These are phyloP conservation scores for Caenorhabditis briggsae DNA, from an alignment of 1,140 invertebrate genomes.

Conservation along the genomic window DNA sequence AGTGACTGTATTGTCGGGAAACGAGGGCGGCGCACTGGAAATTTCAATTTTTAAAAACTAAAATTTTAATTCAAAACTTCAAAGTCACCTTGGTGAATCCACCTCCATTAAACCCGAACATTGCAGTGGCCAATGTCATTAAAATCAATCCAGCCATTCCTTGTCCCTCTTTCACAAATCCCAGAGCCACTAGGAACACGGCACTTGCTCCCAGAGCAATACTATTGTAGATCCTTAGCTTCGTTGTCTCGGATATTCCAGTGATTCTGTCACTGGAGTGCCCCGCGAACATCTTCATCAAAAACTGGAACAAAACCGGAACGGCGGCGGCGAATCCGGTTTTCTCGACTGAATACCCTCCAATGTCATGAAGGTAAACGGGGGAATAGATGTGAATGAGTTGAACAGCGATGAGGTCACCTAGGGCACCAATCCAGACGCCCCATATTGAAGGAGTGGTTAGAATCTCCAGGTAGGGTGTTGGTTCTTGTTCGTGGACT, in stretches of 20 bases:
- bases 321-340: slow-evolving; percentile 67
- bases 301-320: slow-evolving; percentile 65
- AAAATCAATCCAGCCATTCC: slow-evolving; percentile 48
- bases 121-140: slow-evolving; percentile 61
- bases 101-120: slow-evolving; percentile 66
- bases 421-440: slow-evolving; percentile 66
- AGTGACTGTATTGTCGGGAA: slow-evolving; percentile 76
- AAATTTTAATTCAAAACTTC: too few species aligned
- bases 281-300: slow-evolving; percentile 71
- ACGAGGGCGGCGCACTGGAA: slow-evolving; percentile 66
- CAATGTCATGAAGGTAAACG: slow-evolving; percentile 58
- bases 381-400: slow-evolving; percentile 66
- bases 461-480: slow-evolving; percentile 60
- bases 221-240: slow-evolving; percentile 74
- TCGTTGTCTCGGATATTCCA: slow-evolving; percentile 74
- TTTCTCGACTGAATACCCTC: slow-evolving; percentile 65
- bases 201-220: slow-evolving; percentile 74
- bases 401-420: slow-evolving; percentile 66
- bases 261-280: slow-evolving; percentile 68
- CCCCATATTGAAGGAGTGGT: slow-evolving; percentile 65
- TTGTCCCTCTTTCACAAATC: slow-evolving; percentile 67
- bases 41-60: too few species aligned
- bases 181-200: slow-evolving; percentile 71
- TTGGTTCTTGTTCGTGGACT: slow-evolving; percentile 23
- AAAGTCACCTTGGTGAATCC: slow-evolving; percentile 62